These are phyloP conservation scores for Pachyseris speciosa DNA, from an alignment of 64 coral and sea anemone species.

Conservation along the genomic window DNA sequence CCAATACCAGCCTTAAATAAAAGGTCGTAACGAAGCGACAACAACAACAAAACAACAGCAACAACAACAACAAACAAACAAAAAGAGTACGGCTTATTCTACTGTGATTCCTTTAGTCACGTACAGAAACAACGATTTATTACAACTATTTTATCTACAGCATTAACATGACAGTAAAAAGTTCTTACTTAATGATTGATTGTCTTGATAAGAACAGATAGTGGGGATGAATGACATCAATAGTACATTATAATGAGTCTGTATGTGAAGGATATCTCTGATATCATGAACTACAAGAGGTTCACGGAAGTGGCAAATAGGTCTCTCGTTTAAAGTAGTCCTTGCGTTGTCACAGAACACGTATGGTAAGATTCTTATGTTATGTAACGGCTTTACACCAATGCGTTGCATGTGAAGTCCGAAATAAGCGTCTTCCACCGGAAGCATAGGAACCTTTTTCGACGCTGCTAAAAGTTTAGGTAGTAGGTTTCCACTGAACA, in stretches of 20 bases:
- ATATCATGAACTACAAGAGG: conserved; percentile 62
- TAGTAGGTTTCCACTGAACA: conserved; percentile 46
- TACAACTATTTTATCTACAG: not conserved
- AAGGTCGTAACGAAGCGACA: too few relatives aligned
- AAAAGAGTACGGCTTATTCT: too few relatives aligned
- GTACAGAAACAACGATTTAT: not conserved
- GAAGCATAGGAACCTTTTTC: conserved; percentile 17
- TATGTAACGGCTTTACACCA: conserved; percentile 19
- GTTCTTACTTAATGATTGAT: conserved; percentile 14
- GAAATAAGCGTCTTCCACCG: conserved; percentile 68
- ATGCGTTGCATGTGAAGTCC: conserved; percentile 50
- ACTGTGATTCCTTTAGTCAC: too few relatives aligned
- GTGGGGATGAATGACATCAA: conserved; percentile 67
- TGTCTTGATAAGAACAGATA: conserved; percentile 34
- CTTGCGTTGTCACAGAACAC: conserved; percentile 23
- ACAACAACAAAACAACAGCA: too few relatives aligned
- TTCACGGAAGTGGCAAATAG: conserved; percentile 58
- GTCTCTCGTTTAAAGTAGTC: conserved; percentile 21
- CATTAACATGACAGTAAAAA: conserved; percentile 2
- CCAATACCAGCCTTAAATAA: too few relatives aligned
- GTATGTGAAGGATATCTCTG: conserved; percentile 41
- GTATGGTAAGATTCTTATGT: conserved; percentile 37
- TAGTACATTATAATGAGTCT: conserved; percentile 66
- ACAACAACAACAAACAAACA: too few relatives aligned
- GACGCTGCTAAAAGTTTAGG: conserved; percentile 25